Evolutionary conservation across 30 jellyfish, hydroid and myxozoan genomes (phyloP).

Genomic region (Aurelia aurita): DNA sequence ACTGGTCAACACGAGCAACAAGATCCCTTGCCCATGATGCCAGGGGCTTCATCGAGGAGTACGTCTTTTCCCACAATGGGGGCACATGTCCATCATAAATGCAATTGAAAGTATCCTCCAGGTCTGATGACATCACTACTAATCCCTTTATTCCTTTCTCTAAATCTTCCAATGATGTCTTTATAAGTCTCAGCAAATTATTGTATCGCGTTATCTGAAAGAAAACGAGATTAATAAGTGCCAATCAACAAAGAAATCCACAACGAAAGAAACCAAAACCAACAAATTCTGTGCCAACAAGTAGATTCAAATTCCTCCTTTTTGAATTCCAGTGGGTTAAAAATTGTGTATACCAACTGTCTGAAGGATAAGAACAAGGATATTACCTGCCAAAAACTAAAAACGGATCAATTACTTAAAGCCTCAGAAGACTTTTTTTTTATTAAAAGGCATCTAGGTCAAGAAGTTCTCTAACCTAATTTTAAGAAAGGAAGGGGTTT

Average conservation of each 20-base stretch:
- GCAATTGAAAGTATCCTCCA: constrained; percentile 91
- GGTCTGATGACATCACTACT: constrained; percentile 96
- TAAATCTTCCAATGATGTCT: constrained; percentile 80
- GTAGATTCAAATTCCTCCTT: no score
- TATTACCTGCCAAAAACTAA: no score
- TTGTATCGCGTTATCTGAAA: constrained; percentile 90
- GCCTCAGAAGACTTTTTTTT: no score
- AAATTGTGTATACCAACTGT: no score
- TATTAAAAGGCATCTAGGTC: no score
- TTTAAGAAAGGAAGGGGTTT: no score
- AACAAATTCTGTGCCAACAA: no score
- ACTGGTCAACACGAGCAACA: constrained; percentile 95
- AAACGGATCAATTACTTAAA: no score
- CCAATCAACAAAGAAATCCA: not conserved
- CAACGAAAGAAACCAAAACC: no score
- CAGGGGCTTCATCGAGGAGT: constrained; percentile 93
- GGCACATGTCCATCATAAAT: constrained; percentile 96
- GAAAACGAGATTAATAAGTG: not conserved
- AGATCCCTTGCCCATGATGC: constrained; percentile 99
- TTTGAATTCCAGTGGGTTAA: no score
- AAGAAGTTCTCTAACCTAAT: no score
- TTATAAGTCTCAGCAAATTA: constrained; percentile 75
- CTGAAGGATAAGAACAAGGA: no score
- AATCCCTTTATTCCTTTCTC: constrained; percentile 94
- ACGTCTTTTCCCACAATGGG: constrained; percentile 97